Evolutionary conservation across 2,888 invertebrate species (phyloP).

Genomic region (Hermaeophaga mercurialis): DNA sequence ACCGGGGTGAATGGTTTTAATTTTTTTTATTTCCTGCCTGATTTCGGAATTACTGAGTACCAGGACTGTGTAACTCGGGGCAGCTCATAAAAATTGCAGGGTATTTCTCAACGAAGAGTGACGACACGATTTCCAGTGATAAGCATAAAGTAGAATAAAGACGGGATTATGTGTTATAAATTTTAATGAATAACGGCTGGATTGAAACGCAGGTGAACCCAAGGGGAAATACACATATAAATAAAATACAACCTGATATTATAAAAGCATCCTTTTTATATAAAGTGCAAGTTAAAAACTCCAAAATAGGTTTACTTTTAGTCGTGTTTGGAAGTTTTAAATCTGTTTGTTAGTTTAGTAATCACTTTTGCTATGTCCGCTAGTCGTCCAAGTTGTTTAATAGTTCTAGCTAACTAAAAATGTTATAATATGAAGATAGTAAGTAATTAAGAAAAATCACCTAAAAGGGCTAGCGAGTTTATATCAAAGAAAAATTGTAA

Average conservation of each 20-base stretch:
- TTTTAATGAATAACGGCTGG: not conserved
- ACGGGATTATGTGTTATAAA: constrained; percentile 6
- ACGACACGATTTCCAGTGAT: constrained; percentile 2
- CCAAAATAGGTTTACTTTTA: no score
- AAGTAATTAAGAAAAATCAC: no score
- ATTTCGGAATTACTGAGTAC: constrained; percentile 1
- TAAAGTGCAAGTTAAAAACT: no score
- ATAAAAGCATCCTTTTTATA: no score
- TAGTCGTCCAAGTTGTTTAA: no score
- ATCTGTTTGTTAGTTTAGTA: no score
- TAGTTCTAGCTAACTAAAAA: no score
- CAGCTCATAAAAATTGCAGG: constrained; percentile 1
- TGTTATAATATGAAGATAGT: no score
- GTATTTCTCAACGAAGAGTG: constrained; percentile 1
- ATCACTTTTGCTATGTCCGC: no score
- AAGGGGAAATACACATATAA: not conserved
- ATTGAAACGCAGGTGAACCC: not conserved
- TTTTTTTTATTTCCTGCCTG: constrained; percentile 2
- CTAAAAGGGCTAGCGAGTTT: no score
- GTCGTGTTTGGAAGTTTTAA: no score
- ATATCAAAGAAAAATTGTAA: no score
- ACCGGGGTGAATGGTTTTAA: constrained; percentile 2
- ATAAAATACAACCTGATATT: not conserved
- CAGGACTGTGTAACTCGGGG: not conserved
- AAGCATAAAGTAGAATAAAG: constrained; percentile 4